These are phyloP conservation scores for Brachylomia viminalis DNA, from an alignment of 2,888 invertebrate genomes.

Conservation along the genomic window DNA sequence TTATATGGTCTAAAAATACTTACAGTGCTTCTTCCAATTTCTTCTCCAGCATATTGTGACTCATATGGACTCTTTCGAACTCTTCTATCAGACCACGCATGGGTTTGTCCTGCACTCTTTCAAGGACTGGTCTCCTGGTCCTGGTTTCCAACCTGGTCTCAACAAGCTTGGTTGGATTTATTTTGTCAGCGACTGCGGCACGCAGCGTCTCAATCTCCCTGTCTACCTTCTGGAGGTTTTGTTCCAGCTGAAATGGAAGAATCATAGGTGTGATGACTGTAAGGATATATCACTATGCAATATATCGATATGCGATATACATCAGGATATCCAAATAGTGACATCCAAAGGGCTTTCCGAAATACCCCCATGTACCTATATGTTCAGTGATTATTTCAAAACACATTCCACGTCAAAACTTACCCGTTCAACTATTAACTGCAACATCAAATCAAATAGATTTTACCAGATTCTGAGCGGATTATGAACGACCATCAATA, in stretches of 20 bases:
- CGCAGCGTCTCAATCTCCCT: conserved; percentile 95
- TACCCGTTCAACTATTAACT: too few relatives aligned
- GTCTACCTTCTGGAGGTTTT: conserved; percentile 94
- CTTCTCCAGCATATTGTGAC: conserved; percentile 91
- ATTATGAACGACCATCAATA: too few relatives aligned
- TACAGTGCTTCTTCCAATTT: conserved; percentile 93
- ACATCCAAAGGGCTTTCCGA: not conserved
- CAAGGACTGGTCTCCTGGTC: conserved; percentile 94
- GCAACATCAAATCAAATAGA: too few relatives aligned
- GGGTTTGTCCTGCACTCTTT: conserved; percentile 93
- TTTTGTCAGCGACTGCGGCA: conserved; percentile 94
- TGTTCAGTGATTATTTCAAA: not conserved
- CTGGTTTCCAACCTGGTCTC: conserved; percentile 97
- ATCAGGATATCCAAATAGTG: not conserved
- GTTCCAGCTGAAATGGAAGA: conserved; percentile 90
- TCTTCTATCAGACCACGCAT: conserved; percentile 94
- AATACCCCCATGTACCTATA: not conserved
- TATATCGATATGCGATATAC: too few relatives aligned
- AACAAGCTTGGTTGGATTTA: conserved; percentile 94
- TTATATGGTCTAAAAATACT: conserved; percentile 67
- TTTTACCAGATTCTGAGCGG: too few relatives aligned
- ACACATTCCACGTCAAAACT: not conserved
- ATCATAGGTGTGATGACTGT: not conserved
- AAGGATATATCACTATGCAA: too few relatives aligned
- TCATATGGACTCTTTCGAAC: conserved; percentile 92